These are phyloP conservation scores for Copsychus sechellarum DNA, from an alignment of 2,113 vertebrate genomes.

Conservation along the genomic window DNA sequence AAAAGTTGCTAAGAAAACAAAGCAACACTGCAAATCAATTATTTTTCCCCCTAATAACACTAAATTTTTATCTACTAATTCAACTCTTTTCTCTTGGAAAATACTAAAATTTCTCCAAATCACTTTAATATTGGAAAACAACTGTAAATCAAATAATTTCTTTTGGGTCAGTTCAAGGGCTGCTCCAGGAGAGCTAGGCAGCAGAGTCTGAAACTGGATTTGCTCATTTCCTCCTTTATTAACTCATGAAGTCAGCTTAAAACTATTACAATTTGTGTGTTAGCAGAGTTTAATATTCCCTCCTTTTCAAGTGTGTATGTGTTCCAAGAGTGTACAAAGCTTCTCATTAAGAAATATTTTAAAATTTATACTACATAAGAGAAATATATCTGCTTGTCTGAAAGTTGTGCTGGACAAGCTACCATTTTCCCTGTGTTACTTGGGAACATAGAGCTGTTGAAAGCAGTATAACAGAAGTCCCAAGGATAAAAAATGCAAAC, in stretches of 20 bases:
- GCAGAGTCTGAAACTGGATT: background rate
- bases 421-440: background rate
- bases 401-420: background rate
- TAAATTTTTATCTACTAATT: background rate
- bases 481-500: constrained; percentile 23
- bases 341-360: background rate
- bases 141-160: background rate
- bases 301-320: background rate
- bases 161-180: background rate
- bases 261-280: background rate
- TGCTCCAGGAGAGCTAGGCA: background rate
- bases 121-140: background rate
- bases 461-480: background rate
- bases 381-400: background rate
- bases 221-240: constrained; percentile 29
- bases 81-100: background rate
- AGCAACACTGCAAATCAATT: background rate
- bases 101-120: background rate
- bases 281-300: background rate
- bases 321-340: background rate
- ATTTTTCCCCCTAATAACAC: background rate
- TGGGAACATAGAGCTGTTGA: background rate
- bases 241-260: constrained; percentile 11
- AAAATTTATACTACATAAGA: background rate
- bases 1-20: background rate